Conservation (phyloP, 2,888 invertebrate species). For the Agrotis segetum region DNA sequence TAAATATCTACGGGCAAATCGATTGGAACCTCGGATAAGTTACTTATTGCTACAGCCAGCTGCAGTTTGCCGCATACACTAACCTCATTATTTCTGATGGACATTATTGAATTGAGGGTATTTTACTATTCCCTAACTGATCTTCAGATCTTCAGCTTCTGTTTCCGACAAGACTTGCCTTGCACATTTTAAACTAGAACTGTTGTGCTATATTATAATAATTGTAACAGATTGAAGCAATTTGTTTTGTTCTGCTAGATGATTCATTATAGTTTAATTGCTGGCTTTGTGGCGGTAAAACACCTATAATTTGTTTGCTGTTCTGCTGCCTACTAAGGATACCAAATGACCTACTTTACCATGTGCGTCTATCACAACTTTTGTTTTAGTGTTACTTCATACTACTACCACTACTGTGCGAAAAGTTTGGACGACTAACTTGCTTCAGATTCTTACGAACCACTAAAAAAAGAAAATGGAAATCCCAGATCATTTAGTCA, state of each 20-base stretch:
- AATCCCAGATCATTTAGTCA: conserved; percentile 62
- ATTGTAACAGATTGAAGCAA: conserved; percentile 51
- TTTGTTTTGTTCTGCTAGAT: conserved; percentile 60
- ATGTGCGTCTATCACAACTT: conserved; percentile 55
- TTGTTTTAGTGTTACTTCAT: conserved; percentile 25
- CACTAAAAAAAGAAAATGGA: conserved; percentile 52
- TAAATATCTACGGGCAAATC: conserved; percentile 72
- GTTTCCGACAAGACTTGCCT: conserved; percentile 25
- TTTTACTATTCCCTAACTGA: conserved; percentile 18
- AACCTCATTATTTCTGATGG: conserved; percentile 66
- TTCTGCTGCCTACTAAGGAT: conserved; percentile 63
- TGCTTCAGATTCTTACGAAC: conserved; percentile 42
- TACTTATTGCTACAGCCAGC: conserved; percentile 73
- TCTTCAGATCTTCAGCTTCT: conserved; percentile 29
- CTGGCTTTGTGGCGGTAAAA: conserved; percentile 60
- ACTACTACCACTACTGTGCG: background rate
- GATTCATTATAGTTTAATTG: conserved; percentile 65
- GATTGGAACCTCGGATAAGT: conserved; percentile 75
- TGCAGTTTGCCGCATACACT: conserved; percentile 70
- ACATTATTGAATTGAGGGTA: conserved; percentile 43
- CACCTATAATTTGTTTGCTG: conserved; percentile 64
- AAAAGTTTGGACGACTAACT: conserved; percentile 31
- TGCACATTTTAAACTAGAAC: background rate
- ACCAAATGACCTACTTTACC: conserved; percentile 71
- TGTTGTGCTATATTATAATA: conserved; percentile 50